Evolutionary conservation across 2,113 vertebrate species (phyloP), one percentile per base, ranked within the genome.

Genomic region (Fukomys damarensis): DNA sequence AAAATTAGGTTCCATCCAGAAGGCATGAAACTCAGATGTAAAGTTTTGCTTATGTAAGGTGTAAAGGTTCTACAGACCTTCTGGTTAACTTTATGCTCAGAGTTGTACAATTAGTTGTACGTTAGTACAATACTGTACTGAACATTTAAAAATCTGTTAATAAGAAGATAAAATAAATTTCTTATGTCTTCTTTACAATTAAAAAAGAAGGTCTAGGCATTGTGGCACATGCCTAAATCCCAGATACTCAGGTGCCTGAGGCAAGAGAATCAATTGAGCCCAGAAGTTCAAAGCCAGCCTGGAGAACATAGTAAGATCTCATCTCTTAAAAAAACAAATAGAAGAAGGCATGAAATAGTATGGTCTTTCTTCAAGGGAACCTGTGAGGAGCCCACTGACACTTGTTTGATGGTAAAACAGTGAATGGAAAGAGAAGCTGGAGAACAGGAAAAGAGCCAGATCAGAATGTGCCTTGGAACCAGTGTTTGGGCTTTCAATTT

Each of bases 111-210:
- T 30, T 49, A 46, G 24, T 46, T 74, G 74, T 77, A 77, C 28
- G 17, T 77, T 49, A 49, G 28, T 76, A 66, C 32, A 59, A 70
- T 41, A 65, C 8, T 93, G n/a, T 72, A 77, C 61, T 59, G 9
- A 52, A 93, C 24, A 93, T 43, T 83, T 90, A 52, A 56, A 95
- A 84, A 80, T 63, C 17, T 88, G 70, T 70, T 52, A 82, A 41
- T 49, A 77, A 30, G 52, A 89, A 52, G 52, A 24, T 77, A 13
- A 87, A 66, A 90, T n/a, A n/a, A n/a, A n/a, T n/a, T n/a, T 65
- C 80, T 93, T n/a, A 77, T 38, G 41, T 12, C 13, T 77, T 76
- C 3, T 88, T 92, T 43, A 80, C 26, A 92, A 86, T 59, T 56
- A n/a, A 84, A 63, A 54, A 58, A 83, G 35, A 38, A 46, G 32